Percentiles rank a stretch among this genome's conserved stretches.
These are phyloP conservation scores for Apotomis turbidana DNA, from an alignment of 2,888 invertebrate genomes.

Conservation along the genomic window DNA sequence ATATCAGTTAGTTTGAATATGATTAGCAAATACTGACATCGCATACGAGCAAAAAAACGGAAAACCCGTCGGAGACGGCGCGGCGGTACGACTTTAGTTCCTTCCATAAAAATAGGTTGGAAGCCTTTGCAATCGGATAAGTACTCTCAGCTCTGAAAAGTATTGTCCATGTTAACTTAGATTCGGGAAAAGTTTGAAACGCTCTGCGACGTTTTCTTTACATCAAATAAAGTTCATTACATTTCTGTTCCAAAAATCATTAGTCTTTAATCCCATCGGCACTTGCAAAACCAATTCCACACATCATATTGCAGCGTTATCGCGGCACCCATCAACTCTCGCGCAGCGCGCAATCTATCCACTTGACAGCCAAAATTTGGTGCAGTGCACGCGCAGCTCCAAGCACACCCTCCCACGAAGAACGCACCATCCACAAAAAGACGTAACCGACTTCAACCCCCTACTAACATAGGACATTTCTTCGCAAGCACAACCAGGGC, in stretches of 20 bases:
- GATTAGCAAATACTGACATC: too few relatives aligned
- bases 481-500: neutral
- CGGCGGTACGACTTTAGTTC: too few relatives aligned
- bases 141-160: too few relatives aligned
- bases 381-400: constrained; percentile 24
- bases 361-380: constrained; percentile 26
- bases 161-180: too few relatives aligned
- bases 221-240: neutral
- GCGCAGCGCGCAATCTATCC: constrained; percentile 25
- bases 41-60: too few relatives aligned
- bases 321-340: constrained; percentile 27
- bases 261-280: neutral
- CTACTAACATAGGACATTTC: neutral
- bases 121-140: too few relatives aligned
- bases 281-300: constrained; percentile 21
- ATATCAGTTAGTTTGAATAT: too few relatives aligned
- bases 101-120: too few relatives aligned
- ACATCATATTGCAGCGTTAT: constrained; percentile 29
- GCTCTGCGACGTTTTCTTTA: too few relatives aligned
- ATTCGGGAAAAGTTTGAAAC: too few relatives aligned
- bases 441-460: neutral
- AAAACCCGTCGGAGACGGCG: too few relatives aligned
- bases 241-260: neutral
- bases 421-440: constrained; percentile 48
- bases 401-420: constrained; percentile 39